Evolutionary conservation across 2,113 vertebrate genomes (phyloP), one percentile per base, ranked within the genome.

Genomic region (Tretioscincus oriximinensis): DNA sequence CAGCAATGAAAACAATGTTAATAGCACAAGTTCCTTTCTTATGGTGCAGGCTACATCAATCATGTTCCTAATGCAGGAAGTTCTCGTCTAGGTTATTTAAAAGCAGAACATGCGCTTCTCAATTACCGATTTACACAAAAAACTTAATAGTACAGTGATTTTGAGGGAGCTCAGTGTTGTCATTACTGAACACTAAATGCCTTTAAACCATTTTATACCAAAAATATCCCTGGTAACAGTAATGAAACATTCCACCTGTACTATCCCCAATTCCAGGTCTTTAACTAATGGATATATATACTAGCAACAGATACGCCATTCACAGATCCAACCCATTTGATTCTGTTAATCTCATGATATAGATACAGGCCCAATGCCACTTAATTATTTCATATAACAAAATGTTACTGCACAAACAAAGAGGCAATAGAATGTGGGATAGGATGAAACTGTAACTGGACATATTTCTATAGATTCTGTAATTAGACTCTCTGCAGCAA

Each of bases 21-120:
- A n/a, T 9, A 45, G 76, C 83, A 77, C 65, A 78, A 72, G 63
- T 82, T 84, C 74, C 63, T 86, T 80, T 35, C 66, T 87, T 9
- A 2, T 26, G 65, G 70, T 60, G 73, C 80, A 72, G 11, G 11
- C n/a, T 60, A 51, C 47, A 3, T 12, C 47, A 76, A 11, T 3
- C 31, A 12, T 58, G 78, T 7, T 64, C 58, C 22, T 73, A 75
- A 64, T 0, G 0, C 65, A 84, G 73, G 65, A 3, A 68, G 9
- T 63, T 7, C 28, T 14, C 71, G 73, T 5, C 68, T 54, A 16
- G 29, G 73, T 41, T 41, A 41, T 41, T 41, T 41, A 41, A 41
- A 41, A 41, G 5, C 35, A 41, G 35, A 41, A 41, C 5, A 5
- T 4, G 35, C 35, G 2, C 35, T 41, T 41, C 35, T 41, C 35